Evolutionary conservation across 2,797 vertebrate genomes (phyloP).

Genomic region (Cryptoblepharus egeriae): DNA sequence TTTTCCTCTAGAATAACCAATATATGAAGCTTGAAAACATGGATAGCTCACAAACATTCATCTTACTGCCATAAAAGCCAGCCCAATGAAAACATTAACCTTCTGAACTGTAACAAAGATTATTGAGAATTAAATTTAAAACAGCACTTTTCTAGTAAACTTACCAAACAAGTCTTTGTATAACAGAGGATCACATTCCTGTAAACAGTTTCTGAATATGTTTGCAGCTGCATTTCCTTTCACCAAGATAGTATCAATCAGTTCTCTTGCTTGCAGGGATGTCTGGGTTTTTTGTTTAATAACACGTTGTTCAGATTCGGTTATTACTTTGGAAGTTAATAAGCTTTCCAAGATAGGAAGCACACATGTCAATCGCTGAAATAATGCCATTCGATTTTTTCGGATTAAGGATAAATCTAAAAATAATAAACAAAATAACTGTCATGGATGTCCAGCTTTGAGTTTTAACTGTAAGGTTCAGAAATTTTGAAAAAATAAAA

Average conservation of each 20-base stretch:
- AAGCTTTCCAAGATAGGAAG: conserved; percentile 89
- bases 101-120: not conserved
- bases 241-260: conserved; percentile 91
- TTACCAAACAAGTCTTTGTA: conserved; percentile 93
- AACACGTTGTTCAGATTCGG: conserved; percentile 84
- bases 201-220: conserved; percentile 92
- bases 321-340: conserved; percentile 86
- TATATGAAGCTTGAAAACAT: not conserved
- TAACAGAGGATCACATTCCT: conserved; percentile 89
- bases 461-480: not conserved
- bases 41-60: not conserved
- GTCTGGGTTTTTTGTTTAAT: conserved; percentile 90
- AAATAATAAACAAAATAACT: conserved; percentile 41
- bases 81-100: not conserved
- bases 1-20: not conserved
- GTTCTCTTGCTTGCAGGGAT: conserved; percentile 88
- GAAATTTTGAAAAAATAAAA: not conserved
- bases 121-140: not conserved
- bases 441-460: conserved; percentile 6
- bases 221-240: conserved; percentile 93
- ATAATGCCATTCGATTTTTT: conserved; percentile 90
- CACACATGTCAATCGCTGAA: conserved; percentile 88
- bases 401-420: conserved; percentile 92
- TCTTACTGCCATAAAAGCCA: not conserved
- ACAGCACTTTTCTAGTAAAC: conserved; percentile 47